phyloP scores from a whole-genome alignment of 2,888 invertebrate genomes.

The Notocelia uddmanniana region DNA sequence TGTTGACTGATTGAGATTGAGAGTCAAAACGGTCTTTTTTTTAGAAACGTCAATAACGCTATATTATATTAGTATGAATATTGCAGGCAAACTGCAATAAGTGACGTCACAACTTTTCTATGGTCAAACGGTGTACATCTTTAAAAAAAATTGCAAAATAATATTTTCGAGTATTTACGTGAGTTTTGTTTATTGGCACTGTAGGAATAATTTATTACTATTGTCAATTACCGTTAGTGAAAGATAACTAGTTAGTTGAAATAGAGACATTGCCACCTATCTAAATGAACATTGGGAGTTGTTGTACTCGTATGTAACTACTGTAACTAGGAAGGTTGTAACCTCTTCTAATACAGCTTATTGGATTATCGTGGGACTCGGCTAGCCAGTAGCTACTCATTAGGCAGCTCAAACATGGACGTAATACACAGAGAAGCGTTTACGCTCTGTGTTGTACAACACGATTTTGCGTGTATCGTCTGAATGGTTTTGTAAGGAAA shows the following conservation, averaged over 20 bases:
- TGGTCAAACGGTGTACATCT: no score
- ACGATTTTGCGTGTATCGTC: background rate
- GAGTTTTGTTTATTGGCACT: no score
- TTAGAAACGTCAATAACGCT: no score
- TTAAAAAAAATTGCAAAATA: no score
- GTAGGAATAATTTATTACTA: no score
- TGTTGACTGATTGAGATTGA: no score
- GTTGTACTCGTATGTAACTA: slow-evolving; percentile 8
- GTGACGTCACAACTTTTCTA: no score
- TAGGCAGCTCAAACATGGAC: slow-evolving; percentile 47
- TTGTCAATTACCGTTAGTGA: no score
- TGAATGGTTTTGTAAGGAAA: background rate
- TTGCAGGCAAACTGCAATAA: no score
- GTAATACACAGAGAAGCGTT: slow-evolving; percentile 45
- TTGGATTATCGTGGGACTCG: slow-evolving; percentile 59
- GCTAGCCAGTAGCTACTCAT: slow-evolving; percentile 8
- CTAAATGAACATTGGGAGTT: background rate
- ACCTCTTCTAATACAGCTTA: slow-evolving; percentile 68
- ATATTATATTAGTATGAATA: no score
- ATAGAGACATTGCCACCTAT: background rate
- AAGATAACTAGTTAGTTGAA: background rate
- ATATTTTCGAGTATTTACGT: no score
- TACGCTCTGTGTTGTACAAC: background rate
- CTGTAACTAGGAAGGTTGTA: slow-evolving; percentile 63
- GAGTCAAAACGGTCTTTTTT: no score